Conservation (phyloP, 2,888 invertebrate genomes). For the Geotrupes spiniger region DNA sequence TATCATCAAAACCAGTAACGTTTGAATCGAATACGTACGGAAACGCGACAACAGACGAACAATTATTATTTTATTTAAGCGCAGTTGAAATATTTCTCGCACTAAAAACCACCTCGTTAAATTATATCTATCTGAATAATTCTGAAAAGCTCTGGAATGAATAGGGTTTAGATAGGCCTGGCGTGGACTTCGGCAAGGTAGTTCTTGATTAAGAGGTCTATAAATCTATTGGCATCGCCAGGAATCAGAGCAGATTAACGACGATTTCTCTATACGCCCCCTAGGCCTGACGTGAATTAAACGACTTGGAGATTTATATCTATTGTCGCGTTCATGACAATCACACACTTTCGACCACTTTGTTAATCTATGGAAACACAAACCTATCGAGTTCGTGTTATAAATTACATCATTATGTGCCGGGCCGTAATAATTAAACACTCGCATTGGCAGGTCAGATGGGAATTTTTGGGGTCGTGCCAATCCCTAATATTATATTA, state of each 20-base stretch:
- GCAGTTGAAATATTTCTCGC: too few species aligned
- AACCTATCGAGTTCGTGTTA: neutral
- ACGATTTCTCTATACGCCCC: slow-evolving; percentile 30
- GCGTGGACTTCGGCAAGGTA: slow-evolving; percentile 21
- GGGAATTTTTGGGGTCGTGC: too few species aligned
- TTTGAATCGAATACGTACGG: too few species aligned
- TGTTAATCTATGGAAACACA: slow-evolving; percentile 1
- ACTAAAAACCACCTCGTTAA: too few species aligned
- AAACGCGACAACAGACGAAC: too few species aligned
- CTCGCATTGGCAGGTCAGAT: too few species aligned
- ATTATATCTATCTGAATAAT: neutral
- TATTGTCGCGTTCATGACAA: slow-evolving; percentile 25
- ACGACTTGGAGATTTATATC: slow-evolving; percentile 29
- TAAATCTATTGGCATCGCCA: slow-evolving; percentile 31
- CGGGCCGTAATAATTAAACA: too few species aligned
- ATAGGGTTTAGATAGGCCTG: slow-evolving; percentile 6
- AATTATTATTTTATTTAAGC: too few species aligned
- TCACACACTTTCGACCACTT: slow-evolving; percentile 16
- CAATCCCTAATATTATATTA: too few species aligned
- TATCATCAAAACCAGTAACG: too few species aligned
- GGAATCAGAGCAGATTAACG: slow-evolving; percentile 32
- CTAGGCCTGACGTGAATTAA: slow-evolving; percentile 31
- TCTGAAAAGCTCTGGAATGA: slow-evolving; percentile 9
- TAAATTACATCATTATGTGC: too few species aligned
- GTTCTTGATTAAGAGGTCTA: slow-evolving; percentile 31